Base-by-base conservation (phyloP, 2,888 invertebrate species). In the Limnephilus auricula region DNA sequence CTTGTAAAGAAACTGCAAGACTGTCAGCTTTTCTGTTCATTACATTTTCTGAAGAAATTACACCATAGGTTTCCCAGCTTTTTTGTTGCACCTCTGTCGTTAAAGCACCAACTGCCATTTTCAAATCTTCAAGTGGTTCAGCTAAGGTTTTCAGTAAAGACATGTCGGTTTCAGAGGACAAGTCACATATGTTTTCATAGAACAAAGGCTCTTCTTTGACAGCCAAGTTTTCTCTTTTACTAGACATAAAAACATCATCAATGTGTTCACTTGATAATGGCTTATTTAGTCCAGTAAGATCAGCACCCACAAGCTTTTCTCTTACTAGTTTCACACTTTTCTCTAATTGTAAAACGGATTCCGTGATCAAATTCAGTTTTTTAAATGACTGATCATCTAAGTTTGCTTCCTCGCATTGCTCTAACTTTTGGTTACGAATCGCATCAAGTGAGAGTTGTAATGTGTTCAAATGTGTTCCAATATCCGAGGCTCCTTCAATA, bases 361-460 rank as follows among this genome's bases (percentile, higher is more conserved):
- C 92, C 13, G 89, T 79, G 30, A 93, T 92, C 9, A 89, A 78
- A 65, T 91, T 90, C 34, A 93, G 65, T 15, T 89, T 86, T 83
- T 88, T 91, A 45, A 90, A 50, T 34, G 91, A 85, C 31, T 91
- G 84, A 30, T 45, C 86, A 90, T 92, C 90, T 78, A 89, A 79
- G 78, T 31, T 65, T 18, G n/a, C 90, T 88, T 90, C 89, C 84
- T 65, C 40, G 34, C 18, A 85, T 84, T 37, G n/a, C 9, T 88
- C 93, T 93, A 91, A 94, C 93, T 0, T 94, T 92, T 84, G 94
- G 93, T 1, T 94, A 94, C 13, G 94, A 90, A 92, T 93, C 93
- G 31, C 92, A 92, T 9, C 91, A 50, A 90, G 93, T 93, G 2
- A 93, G 92, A 90, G 93, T 93, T 34, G 93, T 90, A 87, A 94